Conservation (phyloP, 1,140 invertebrate species). For the Drosophila equinoxialis region DNA sequence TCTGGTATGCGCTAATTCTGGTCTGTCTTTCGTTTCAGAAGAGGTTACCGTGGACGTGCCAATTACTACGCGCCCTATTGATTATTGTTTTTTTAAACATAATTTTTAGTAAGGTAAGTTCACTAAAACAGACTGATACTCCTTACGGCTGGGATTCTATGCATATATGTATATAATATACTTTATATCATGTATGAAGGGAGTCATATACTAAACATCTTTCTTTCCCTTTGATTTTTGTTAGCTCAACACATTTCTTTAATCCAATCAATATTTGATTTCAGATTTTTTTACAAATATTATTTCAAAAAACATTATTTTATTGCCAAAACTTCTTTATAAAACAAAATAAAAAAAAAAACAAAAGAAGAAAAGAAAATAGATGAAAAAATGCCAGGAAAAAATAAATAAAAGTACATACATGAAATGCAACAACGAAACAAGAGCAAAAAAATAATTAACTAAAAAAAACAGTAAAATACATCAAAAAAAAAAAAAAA, state of each 20-base stretch:
- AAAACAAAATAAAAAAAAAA: constrained; percentile 49
- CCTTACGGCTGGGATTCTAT: background rate
- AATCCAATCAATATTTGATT: constrained; percentile 82
- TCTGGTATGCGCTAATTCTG: constrained; percentile 53
- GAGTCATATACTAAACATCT: constrained; percentile 4
- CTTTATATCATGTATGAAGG: constrained; percentile 19
- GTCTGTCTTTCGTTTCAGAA: constrained; percentile 81
- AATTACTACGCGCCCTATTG: constrained; percentile 82
- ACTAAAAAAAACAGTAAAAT: constrained; percentile 51
- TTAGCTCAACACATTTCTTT: constrained; percentile 68
- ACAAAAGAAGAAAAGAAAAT: constrained; percentile 52
- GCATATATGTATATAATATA: background rate
- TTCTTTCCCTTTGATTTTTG: constrained; percentile 26
- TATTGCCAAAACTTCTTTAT: constrained; percentile 80
- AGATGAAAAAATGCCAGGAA: constrained; percentile 63
- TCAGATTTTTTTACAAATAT: constrained; percentile 83
- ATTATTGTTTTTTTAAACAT: constrained; percentile 76
- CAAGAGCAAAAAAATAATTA: constrained; percentile 58
- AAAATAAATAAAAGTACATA: constrained; percentile 61
- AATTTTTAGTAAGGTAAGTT: constrained; percentile 79
- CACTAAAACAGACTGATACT: constrained; percentile 8
- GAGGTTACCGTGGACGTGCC: constrained; percentile 81
- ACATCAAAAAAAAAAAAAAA: constrained; percentile 34
- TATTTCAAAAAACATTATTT: constrained; percentile 83
- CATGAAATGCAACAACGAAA: constrained; percentile 45